phyloP scores from a whole-genome alignment of 2,797 vertebrate genomes.

The Sebastolobus altivelis region DNA sequence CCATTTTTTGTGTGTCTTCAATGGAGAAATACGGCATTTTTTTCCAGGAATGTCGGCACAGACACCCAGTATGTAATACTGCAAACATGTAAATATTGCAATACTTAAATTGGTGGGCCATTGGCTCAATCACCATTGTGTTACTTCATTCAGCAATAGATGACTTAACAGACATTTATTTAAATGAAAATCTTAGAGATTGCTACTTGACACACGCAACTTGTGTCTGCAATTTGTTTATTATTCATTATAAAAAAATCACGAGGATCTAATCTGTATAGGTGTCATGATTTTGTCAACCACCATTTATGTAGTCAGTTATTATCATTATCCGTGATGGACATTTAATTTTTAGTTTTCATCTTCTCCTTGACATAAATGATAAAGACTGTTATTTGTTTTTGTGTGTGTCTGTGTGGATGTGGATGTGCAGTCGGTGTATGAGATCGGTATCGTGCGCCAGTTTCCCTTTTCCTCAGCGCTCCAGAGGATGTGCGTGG shows the following conservation, averaged over 20 bases:
- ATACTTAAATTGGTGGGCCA: too few relatives aligned
- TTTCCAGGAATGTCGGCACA: too few relatives aligned
- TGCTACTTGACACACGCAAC: too few relatives aligned
- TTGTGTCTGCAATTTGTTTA: neutral
- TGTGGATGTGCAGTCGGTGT: conserved; percentile 82
- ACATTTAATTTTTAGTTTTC: neutral
- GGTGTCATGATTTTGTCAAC: neutral
- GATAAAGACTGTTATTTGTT: neutral
- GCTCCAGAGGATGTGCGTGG: conserved; percentile 95
- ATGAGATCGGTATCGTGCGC: conserved; percentile 97
- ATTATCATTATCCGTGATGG: neutral
- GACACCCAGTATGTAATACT: too few relatives aligned
- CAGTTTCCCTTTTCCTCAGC: conserved; percentile 98
- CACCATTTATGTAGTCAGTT: neutral
- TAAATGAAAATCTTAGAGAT: too few relatives aligned
- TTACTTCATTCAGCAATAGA: too few relatives aligned
- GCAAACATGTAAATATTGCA: too few relatives aligned
- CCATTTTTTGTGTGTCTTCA: too few relatives aligned
- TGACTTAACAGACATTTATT: too few relatives aligned
- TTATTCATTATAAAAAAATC: neutral
- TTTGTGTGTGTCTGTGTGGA: neutral
- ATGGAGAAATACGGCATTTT: too few relatives aligned
- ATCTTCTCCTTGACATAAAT: neutral
- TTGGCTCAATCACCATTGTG: too few relatives aligned
- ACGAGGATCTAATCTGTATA: neutral